phyloP scores from a whole-genome alignment of 1,140 invertebrate genomes.

The Plodia interpunctella region DNA sequence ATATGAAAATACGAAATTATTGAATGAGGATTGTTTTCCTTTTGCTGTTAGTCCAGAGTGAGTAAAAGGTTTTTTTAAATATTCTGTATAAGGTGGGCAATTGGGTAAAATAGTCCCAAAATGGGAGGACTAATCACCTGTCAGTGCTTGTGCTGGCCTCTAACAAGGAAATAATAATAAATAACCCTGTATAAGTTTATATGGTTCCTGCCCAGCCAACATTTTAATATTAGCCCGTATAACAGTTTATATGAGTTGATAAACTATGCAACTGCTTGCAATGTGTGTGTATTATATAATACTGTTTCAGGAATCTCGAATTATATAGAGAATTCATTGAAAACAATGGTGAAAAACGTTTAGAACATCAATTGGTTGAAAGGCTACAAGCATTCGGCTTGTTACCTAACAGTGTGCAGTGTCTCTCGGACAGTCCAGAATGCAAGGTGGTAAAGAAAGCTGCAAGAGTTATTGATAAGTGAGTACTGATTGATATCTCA shows the following conservation, averaged over 20 bases:
- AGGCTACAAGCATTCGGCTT: constrained; percentile 47
- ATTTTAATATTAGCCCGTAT: no score
- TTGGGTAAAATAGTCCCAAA: no score
- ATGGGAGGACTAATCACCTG: no score
- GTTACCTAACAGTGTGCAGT: constrained; percentile 38
- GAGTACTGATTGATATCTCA: constrained; percentile 10
- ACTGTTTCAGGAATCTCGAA: constrained; percentile 50
- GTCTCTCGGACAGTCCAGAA: constrained; percentile 35
- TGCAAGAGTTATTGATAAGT: constrained; percentile 63
- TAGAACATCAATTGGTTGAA: constrained; percentile 45
- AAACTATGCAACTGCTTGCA: no score
- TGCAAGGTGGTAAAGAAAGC: constrained; percentile 49
- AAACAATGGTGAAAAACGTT: constrained; percentile 31
- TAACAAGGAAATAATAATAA: no score
- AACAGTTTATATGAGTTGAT: no score
- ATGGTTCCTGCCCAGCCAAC: no score
- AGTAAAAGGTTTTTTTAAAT: constrained; percentile 14
- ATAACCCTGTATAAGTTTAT: no score
- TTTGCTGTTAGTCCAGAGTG: constrained; percentile 46
- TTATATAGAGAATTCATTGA: constrained; percentile 45
- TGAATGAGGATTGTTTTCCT: constrained; percentile 36
- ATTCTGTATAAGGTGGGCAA: no score
- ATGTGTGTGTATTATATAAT: no score
- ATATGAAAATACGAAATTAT: constrained; percentile 41
- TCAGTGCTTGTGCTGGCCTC: no score